Conservation (phyloP, 1,140 invertebrate genomes). For the Carcinoscorpius rotundicauda region DNA sequence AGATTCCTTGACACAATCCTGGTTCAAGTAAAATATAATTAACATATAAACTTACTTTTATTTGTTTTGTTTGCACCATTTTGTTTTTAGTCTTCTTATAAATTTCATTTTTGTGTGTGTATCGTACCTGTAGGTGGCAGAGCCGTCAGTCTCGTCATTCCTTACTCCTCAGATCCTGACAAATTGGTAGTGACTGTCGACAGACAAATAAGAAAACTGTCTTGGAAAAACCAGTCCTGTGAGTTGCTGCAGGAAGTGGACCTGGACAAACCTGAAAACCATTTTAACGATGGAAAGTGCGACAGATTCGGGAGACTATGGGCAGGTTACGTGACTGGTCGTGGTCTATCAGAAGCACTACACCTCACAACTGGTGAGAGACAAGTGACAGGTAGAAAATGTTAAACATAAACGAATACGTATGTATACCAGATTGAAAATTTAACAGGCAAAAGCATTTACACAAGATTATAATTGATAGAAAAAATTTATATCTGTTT, state of each 20-base stretch:
- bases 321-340: slow-evolving; percentile 41
- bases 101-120: too few species aligned
- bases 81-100: too few species aligned
- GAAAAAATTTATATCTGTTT: slow-evolving; percentile 34
- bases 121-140: slow-evolving; percentile 28
- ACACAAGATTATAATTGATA: too few species aligned
- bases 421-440: neutral
- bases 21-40: too few species aligned
- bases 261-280: slow-evolving; percentile 39
- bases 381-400: neutral
- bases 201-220: slow-evolving; percentile 45
- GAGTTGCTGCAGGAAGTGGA: slow-evolving; percentile 46
- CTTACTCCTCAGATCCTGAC: slow-evolving; percentile 45
- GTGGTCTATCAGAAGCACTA: neutral
- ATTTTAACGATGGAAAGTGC: slow-evolving; percentile 81
- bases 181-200: slow-evolving; percentile 51
- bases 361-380: neutral
- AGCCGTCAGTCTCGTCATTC: slow-evolving; percentile 43
- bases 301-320: slow-evolving; percentile 64
- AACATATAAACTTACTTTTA: too few species aligned
- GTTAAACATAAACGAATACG: neutral
- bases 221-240: slow-evolving; percentile 44
- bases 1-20: too few species aligned
- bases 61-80: too few species aligned
- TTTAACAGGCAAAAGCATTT: too few species aligned